phyloP scores from a whole-genome alignment of 2,797 vertebrate species.

The Sandelia bainsii region DNA sequence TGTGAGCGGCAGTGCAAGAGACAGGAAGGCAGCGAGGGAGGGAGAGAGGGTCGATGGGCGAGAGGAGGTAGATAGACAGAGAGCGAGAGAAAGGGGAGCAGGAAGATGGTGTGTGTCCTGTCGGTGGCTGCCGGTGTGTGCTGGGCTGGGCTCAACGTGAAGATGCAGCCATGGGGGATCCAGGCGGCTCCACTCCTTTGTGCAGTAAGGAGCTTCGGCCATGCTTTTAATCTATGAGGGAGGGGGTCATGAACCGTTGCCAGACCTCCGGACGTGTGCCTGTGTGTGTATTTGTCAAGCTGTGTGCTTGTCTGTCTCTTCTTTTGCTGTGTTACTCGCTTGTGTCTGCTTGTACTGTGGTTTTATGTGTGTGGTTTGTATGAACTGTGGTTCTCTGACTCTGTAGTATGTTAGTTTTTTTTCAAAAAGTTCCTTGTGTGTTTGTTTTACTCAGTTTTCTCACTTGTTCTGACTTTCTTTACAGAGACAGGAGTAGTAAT shows the following conservation, averaged over 20 bases:
- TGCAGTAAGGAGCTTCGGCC: conserved; percentile 83
- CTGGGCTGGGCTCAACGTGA: conserved; percentile 76
- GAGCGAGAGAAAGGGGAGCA: conserved; percentile 51
- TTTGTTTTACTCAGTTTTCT: conserved; percentile 18
- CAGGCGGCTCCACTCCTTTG: conserved; percentile 80
- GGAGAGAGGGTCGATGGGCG: conserved; percentile 52
- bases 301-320: conserved; percentile 42
- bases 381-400: conserved; percentile 12
- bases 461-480: conserved; percentile 34
- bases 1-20: conserved; percentile 71
- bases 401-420: conserved; percentile 15
- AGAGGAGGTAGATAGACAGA: conserved; percentile 64
- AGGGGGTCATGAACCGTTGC: conserved; percentile 54
- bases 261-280: conserved; percentile 65
- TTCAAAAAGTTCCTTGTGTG: conserved; percentile 47
- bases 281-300: conserved; percentile 63
- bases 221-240: conserved; percentile 67
- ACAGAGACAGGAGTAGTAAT: conserved; percentile 10
- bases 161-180: conserved; percentile 84
- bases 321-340: conserved; percentile 37
- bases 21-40: conserved; percentile 57
- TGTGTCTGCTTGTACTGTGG: conserved; percentile 26
- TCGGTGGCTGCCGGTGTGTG: conserved; percentile 64
- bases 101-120: conserved; percentile 84
- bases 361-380: conserved; percentile 42